Percentiles rank a stretch among this genome's conserved stretches.
Evolutionary conservation across 2,888 invertebrate species (phyloP).

Genomic region (Eristalis intricaria): DNA sequence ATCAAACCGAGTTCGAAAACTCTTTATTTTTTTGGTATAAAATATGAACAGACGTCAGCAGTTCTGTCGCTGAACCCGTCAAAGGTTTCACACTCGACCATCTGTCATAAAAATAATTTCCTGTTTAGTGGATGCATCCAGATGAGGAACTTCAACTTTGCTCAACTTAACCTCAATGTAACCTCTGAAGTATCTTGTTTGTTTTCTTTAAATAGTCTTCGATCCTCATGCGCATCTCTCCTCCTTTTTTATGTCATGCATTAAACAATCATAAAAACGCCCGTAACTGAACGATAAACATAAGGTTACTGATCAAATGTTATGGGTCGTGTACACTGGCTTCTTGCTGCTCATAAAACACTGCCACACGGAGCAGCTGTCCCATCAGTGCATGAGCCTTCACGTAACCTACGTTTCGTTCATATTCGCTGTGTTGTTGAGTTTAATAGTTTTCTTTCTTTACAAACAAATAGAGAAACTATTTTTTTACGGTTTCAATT

Average conservation of each 20-base stretch:
- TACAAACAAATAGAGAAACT: too few relatives aligned
- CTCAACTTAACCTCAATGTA: background rate
- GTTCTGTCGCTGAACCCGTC: too few relatives aligned
- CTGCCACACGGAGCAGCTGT: too few relatives aligned
- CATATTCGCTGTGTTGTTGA: background rate
- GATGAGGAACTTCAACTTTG: too few relatives aligned
- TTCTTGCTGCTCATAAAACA: background rate
- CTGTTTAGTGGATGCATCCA: too few relatives aligned
- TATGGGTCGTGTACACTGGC: background rate
- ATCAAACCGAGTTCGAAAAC: too few relatives aligned
- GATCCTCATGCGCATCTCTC: background rate
- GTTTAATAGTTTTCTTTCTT: background rate
- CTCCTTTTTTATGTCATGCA: background rate
- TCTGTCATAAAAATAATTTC: too few relatives aligned
- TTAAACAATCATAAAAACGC: background rate
- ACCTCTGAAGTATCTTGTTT: background rate
- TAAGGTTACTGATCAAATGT: background rate
- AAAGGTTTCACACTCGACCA: too few relatives aligned
- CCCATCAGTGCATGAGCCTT: background rate
- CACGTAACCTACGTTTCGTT: background rate
- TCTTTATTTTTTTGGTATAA: too few relatives aligned
- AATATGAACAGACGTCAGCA: too few relatives aligned
- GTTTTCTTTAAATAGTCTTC: background rate
- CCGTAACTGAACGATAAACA: background rate
- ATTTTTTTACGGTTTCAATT: too few relatives aligned